Conservation (phyloP, 2,113 vertebrate species). For the Pseudonaja textilis region DNA sequence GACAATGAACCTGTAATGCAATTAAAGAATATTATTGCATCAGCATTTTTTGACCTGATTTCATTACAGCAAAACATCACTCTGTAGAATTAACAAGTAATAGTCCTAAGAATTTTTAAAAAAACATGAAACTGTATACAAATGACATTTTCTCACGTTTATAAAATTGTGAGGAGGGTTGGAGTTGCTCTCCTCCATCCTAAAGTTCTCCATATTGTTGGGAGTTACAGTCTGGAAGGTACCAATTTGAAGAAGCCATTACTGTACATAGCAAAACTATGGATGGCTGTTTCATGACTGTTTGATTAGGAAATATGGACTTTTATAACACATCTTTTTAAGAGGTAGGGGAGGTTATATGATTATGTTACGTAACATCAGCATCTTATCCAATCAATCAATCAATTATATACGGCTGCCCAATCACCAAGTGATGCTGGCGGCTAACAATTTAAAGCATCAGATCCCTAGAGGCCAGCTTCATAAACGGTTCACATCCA, state of each 20-base stretch:
- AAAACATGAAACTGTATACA: background rate
- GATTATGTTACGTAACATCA: background rate
- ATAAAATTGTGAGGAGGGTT: background rate
- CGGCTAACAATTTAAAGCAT: background rate
- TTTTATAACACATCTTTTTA: slow-evolving; percentile 34
- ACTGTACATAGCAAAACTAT: background rate
- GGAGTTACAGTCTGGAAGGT: background rate
- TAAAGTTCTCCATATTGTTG: background rate
- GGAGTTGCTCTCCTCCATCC: background rate
- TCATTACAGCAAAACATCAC: background rate
- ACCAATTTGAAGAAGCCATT: background rate
- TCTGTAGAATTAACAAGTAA: background rate
- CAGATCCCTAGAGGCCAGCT: background rate
- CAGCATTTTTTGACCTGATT: background rate
- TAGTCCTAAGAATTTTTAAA: background rate
- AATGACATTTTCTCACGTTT: background rate
- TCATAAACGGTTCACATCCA: background rate
- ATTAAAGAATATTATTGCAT: background rate
- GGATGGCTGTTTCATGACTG: background rate
- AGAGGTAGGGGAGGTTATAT: slow-evolving; percentile 49
- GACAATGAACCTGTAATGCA: background rate
- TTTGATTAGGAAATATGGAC: slow-evolving; percentile 9
- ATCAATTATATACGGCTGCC: background rate
- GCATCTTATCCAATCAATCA: background rate
- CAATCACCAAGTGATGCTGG: background rate